Base-by-base conservation (phyloP, 2,888 invertebrate genomes). In the Leuctra nigra region DNA sequence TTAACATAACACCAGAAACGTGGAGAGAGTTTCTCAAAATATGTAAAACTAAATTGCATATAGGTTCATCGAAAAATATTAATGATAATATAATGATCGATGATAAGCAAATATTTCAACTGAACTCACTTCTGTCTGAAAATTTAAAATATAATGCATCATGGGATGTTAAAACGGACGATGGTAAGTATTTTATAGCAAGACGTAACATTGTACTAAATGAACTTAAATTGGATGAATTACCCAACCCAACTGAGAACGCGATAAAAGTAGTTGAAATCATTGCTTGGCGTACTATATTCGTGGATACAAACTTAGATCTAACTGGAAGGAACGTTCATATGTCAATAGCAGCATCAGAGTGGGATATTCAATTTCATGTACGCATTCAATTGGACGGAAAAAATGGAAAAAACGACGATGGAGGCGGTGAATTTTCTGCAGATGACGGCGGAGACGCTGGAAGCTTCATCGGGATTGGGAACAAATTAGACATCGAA, bases 381-480 rank as follows among this genome's bases (percentile, higher is more conserved):
- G 7, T 6, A 11, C 6, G 11, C 6, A 7, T 29, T 6, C 7
- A 7, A 7, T 11, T 29, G 6, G 29, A 29, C 29, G 29, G 29
- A 6, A 11, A 6, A 6, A 11, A 6, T 7, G 29, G 29, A 29
- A 11, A 6, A 29, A n/a, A n/a, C n/a, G 29, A 29, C 7, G 7
- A 29, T 29, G 6, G 7, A 29, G 7, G 7, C 7, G 6, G 7
- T 11, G 11, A 29, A 29, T n/a, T n/a, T n/a, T n/a, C n/a, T n/a
- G 29, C 29, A 7, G 11, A 29, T 29, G 29, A 29, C 11, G 29
- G 29, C 11, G 29, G 6, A 29, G 11, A 29, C 11, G 29, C 29
- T 6, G 29, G 29, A 14, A 41, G 41, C 50, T 56, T 56, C 16
- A 36, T 56, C 7, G 53, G 56, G 6, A 23, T 56, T 7, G 56